phyloP scores from a whole-genome alignment of 2,888 invertebrate genomes.

The Dioctria rufipes region DNA sequence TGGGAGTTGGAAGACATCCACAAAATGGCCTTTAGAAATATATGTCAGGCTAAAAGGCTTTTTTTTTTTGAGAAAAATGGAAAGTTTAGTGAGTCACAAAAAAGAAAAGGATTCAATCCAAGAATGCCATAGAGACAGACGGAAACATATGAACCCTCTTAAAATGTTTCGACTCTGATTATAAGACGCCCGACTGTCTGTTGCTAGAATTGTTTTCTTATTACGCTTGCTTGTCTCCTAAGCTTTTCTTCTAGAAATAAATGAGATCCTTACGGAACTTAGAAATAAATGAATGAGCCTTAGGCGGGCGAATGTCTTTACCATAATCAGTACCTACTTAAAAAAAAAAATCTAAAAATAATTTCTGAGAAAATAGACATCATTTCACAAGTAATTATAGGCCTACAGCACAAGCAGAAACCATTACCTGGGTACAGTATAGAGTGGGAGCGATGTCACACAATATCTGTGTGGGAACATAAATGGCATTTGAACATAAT shows the following conservation, averaged over 20 bases:
- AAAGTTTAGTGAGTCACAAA: conserved; percentile 40
- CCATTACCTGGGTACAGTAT: too few relatives aligned
- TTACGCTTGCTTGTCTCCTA: background rate
- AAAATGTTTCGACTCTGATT: conserved; percentile 33
- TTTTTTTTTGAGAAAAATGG: conserved; percentile 39
- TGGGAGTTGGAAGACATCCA: background rate
- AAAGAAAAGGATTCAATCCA: conserved; percentile 38
- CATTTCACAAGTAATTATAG: too few relatives aligned
- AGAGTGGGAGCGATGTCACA: too few relatives aligned
- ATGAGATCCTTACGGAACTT: conserved; percentile 14
- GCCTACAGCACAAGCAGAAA: too few relatives aligned
- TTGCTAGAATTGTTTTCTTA: conserved; percentile 19
- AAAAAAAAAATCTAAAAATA: too few relatives aligned
- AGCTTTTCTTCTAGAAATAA: background rate
- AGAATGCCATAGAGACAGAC: conserved; percentile 7
- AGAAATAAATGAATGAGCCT: background rate
- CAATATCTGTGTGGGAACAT: background rate
- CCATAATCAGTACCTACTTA: too few relatives aligned
- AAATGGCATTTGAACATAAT: conserved; percentile 1
- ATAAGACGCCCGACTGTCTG: conserved; percentile 48
- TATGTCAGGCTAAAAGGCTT: conserved; percentile 51
- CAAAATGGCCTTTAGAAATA: conserved; percentile 41
- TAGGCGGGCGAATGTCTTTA: too few relatives aligned
- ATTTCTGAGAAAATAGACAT: too few relatives aligned
- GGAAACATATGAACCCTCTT: conserved; percentile 43